phyloP scores from a whole-genome alignment of 2,888 invertebrate species.

The Willowsia nigromaculata region DNA sequence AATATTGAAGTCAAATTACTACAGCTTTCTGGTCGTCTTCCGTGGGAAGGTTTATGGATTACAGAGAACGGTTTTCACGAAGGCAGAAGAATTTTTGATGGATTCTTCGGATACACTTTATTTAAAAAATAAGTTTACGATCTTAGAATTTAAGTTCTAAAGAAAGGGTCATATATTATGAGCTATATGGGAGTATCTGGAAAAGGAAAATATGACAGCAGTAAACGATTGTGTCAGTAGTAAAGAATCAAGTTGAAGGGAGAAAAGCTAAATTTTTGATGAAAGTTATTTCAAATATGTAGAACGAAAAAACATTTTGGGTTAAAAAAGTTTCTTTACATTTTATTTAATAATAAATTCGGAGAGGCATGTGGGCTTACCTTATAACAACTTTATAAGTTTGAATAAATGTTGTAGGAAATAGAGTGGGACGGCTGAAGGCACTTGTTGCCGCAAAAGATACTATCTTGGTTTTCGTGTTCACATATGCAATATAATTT shows the following conservation, averaged over 20 bases:
- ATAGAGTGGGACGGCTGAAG: neutral
- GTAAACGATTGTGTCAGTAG: neutral
- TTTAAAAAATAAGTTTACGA: neutral
- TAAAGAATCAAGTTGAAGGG: neutral
- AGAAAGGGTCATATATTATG: neutral
- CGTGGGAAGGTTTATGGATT: neutral
- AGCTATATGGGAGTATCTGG: neutral
- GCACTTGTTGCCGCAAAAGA: too few species aligned
- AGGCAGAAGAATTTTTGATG: neutral
- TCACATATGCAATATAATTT: too few species aligned
- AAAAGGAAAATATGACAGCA: neutral
- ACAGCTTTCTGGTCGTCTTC: neutral
- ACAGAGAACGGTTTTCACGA: neutral
- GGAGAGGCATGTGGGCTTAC: neutral
- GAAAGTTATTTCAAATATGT: neutral
- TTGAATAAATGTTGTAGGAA: too few species aligned
- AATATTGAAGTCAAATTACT: neutral
- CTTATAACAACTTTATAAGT: too few species aligned
- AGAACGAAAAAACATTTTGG: neutral
- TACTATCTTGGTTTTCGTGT: too few species aligned
- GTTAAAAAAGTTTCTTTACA: neutral
- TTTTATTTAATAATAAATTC: neutral
- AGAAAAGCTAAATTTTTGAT: neutral
- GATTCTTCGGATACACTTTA: neutral
- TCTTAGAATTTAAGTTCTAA: neutral